A percentile compares a stretch with the other conserved stretches of the same genome.
Evolutionary conservation across 2,113 vertebrate species (phyloP).

Genomic region (Oostethus manadensis): DNA sequence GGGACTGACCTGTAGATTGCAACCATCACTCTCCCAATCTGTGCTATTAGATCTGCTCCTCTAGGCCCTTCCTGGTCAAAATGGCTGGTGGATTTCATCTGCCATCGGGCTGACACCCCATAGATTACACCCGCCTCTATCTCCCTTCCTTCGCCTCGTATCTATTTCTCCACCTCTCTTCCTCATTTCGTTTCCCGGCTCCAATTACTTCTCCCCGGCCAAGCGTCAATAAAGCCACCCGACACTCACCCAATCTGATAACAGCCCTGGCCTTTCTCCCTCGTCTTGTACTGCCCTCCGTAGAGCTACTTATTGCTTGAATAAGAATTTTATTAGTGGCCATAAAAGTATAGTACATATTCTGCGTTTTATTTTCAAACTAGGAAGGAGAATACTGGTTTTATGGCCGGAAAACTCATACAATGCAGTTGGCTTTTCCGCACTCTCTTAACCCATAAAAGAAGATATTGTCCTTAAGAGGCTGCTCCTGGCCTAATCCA

Average conservation of each 20-base stretch:
- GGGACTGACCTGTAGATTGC: conserved; percentile 52
- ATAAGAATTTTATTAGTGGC: conserved; percentile 46
- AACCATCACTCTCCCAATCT: conserved; percentile 51
- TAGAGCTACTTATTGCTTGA: conserved; percentile 21
- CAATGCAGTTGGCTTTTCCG: conserved; percentile 44
- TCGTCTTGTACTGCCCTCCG: conserved; percentile 8
- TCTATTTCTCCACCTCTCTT: conserved; percentile 22
- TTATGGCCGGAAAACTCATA: conserved; percentile 53
- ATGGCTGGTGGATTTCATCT: conserved; percentile 54
- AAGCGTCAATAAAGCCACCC: conserved; percentile 53
- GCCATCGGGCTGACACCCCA: conserved; percentile 49
- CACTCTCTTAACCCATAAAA: conserved; percentile 62
- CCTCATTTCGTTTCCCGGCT: conserved; percentile 43
- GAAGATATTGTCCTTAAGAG: conserved; percentile 77
- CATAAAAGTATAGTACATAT: conserved; percentile 45
- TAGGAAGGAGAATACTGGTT: conserved; percentile 26
- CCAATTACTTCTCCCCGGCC: conserved; percentile 53
- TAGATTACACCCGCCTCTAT: conserved; percentile 50
- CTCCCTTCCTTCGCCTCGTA: conserved; percentile 34
- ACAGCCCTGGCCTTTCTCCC: not conserved
- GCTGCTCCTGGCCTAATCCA: conserved; percentile 75
- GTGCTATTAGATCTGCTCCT: conserved; percentile 48
- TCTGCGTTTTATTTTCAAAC: conserved; percentile 30
- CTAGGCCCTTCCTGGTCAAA: conserved; percentile 56
- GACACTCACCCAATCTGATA: conserved; percentile 16